Conservation (phyloP, 2,888 invertebrate genomes). For the Mesorhabditis spiculigera region DNA sequence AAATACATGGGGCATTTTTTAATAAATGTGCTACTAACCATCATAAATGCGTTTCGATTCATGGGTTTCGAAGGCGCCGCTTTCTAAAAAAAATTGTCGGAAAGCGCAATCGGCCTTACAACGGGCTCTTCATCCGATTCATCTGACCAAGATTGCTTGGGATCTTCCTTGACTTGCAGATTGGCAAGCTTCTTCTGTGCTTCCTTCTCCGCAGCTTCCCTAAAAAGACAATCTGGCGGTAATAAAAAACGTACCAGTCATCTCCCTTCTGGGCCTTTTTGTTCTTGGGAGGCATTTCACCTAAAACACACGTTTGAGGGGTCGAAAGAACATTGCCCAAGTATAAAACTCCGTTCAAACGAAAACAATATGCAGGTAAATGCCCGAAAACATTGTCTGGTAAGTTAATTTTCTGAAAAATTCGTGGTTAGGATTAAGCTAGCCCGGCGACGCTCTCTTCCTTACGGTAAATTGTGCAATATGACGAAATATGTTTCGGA, state of each 20-base stretch:
- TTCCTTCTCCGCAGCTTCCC: not conserved
- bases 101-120: not conserved
- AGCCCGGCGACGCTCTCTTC: no score
- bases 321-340: no score
- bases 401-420: no score
- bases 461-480: no score
- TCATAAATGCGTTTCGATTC: constrained; percentile 20
- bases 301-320: not conserved
- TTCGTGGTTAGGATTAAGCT: no score
- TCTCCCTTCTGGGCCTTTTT: constrained; percentile 40
- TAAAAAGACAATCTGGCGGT: not conserved
- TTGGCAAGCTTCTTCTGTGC: not conserved
- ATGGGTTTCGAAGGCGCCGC: constrained; percentile 20
- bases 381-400: no score
- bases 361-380: no score
- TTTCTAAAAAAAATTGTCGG: constrained; percentile 27
- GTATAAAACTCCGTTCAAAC: no score
- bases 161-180: not conserved
- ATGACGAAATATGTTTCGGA: no score
- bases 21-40: constrained; percentile 15
- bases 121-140: not conserved
- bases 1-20: not conserved
- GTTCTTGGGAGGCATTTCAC: constrained; percentile 45
- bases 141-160: not conserved
- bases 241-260: constrained; percentile 31